Percentiles rank a stretch among this genome's conserved stretches.
Evolutionary conservation across 2,888 invertebrate species (phyloP).

Genomic region (Gerris lacustris): DNA sequence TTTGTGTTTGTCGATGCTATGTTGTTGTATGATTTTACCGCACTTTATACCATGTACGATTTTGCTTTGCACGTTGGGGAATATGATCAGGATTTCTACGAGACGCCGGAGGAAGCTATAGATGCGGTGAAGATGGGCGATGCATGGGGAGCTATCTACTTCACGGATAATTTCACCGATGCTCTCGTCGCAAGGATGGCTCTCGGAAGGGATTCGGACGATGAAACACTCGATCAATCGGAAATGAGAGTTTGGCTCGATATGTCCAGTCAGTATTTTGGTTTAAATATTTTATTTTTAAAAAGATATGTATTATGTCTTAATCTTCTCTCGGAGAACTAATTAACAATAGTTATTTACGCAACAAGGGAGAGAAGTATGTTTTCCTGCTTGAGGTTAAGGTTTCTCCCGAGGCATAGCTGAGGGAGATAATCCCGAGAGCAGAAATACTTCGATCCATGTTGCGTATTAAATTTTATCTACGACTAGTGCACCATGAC

Average conservation of each 20-base stretch:
- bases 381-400: too few relatives aligned
- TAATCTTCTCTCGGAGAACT: too few relatives aligned
- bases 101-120: conserved; percentile 52
- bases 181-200: conserved; percentile 70
- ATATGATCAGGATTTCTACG: conserved; percentile 45
- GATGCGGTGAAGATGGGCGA: conserved; percentile 61
- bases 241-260: conserved; percentile 83
- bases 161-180: conserved; percentile 80
- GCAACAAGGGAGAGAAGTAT: too few relatives aligned
- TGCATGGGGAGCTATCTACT: conserved; percentile 80
- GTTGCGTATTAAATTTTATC: too few relatives aligned
- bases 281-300: too few relatives aligned
- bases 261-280: conserved; percentile 59
- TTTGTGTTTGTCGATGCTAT: neutral
- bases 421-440: too few relatives aligned
- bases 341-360: too few relatives aligned
- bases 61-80: neutral
- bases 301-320: too few relatives aligned
- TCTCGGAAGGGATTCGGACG: conserved; percentile 67
- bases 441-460: too few relatives aligned
- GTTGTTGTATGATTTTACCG: neutral
- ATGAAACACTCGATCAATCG: conserved; percentile 74
- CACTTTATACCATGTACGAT: neutral
- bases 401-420: too few relatives aligned
- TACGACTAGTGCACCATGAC: too few relatives aligned